These are phyloP conservation scores for Falco concolor DNA, from an alignment of 2,797 vertebrate genomes.

Conservation along the genomic window DNA sequence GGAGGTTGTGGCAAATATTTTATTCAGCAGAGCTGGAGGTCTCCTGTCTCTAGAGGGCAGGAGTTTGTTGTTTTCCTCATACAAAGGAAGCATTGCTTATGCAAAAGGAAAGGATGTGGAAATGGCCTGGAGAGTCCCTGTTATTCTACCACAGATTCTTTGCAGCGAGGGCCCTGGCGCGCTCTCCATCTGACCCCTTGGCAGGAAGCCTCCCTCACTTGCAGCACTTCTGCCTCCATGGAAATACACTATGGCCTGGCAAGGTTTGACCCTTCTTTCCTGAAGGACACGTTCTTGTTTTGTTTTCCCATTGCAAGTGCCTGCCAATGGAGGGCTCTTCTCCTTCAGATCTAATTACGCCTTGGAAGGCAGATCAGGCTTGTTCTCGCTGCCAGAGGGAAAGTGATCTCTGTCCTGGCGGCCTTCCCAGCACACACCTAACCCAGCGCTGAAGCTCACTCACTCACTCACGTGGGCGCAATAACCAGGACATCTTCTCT, in stretches of 20 bases:
- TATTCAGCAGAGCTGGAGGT: conserved; percentile 66
- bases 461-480: background rate
- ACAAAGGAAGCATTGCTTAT: background rate
- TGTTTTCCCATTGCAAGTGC: background rate
- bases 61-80: conserved; percentile 58
- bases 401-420: conserved; percentile 26
- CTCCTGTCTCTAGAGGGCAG: conserved; percentile 67
- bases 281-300: background rate
- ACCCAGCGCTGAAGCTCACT: background rate
- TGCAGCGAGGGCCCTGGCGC: background rate
- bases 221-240: background rate
- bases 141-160: background rate
- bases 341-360: background rate
- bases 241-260: background rate
- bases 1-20: conserved; percentile 61
- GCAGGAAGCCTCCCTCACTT: background rate
- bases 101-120: conserved; percentile 11
- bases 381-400: background rate
- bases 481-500: background rate
- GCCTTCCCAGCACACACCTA: background rate
- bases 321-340: background rate
- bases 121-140: conserved; percentile 11
- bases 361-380: background rate
- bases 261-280: background rate
- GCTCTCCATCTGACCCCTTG: background rate